Percentiles rank a stretch among this genome's conserved stretches.
phyloP scores from a whole-genome alignment of 35 echinoderm and acorn worm species.

The Ophioderma brevispina region DNA sequence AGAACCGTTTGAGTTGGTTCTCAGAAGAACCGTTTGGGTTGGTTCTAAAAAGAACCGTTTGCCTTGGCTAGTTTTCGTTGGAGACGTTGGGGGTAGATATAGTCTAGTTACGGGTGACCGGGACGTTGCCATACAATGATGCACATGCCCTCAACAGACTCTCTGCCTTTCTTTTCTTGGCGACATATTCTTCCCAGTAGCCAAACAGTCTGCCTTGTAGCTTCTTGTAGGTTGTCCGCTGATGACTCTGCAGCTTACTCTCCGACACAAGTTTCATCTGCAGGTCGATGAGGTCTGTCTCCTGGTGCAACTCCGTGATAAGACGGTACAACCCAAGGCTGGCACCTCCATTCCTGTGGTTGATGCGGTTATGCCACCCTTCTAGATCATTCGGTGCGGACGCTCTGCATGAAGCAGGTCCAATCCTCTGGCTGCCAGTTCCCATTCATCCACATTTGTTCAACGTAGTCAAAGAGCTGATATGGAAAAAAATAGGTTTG shows the following conservation, averaged over 20 bases:
- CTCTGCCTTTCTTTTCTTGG: neutral
- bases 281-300: neutral
- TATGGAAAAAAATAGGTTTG: too few species aligned
- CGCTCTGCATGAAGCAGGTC: neutral
- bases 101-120: too few species aligned
- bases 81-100: too few species aligned
- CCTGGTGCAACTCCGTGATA: neutral
- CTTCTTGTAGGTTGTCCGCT: neutral
- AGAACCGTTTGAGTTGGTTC: too few species aligned
- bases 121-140: neutral
- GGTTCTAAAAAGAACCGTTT: too few species aligned
- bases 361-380: conserved; percentile 1
- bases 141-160: neutral
- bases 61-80: too few species aligned
- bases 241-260: neutral
- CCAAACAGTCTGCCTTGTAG: neutral
- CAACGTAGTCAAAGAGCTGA: neutral
- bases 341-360: neutral
- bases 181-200: neutral
- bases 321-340: neutral
- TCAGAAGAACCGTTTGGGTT: too few species aligned
- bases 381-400: neutral
- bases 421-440: conserved; percentile 21
- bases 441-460: neutral
- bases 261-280: neutral